Evolutionary conservation across 2,888 invertebrate species (phyloP).

Genomic region (Aproaerema taeniolella): DNA sequence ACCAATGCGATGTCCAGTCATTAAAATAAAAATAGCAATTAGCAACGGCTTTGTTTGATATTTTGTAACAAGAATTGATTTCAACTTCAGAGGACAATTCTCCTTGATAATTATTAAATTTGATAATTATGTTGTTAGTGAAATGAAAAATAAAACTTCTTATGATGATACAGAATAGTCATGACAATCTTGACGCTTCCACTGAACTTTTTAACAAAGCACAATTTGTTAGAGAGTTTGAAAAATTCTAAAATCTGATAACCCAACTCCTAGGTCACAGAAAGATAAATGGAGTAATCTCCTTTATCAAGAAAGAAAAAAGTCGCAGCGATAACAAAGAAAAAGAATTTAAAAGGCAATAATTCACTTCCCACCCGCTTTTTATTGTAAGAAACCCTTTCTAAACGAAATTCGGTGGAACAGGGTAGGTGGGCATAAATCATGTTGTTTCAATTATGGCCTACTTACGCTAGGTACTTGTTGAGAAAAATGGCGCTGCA

Average conservation of each 20-base stretch:
- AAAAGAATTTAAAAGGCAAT: slow-evolving; percentile 18
- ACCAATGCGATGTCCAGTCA: no score
- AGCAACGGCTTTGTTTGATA: no score
- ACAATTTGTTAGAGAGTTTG: slow-evolving; percentile 3
- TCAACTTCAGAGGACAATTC: no score
- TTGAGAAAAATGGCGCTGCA: slow-evolving; percentile 7
- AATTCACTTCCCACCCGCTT: slow-evolving; percentile 10
- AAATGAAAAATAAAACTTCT: no score
- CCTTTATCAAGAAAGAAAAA: slow-evolving; percentile 16
- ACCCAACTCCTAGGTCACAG: slow-evolving; percentile 9
- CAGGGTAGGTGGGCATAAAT: slow-evolving; percentile 15
- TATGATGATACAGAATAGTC: no score
- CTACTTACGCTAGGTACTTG: slow-evolving; percentile 13
- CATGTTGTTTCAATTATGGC: slow-evolving; percentile 19
- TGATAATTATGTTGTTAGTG: no score
- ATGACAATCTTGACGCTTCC: neutral
- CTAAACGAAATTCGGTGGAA: slow-evolving; percentile 15
- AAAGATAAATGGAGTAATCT: slow-evolving; percentile 18
- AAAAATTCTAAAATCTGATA: slow-evolving; percentile 7
- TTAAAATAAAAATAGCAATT: no score
- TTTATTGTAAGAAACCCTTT: slow-evolving; percentile 12
- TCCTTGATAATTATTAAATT: no score
- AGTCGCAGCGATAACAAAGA: slow-evolving; percentile 18
- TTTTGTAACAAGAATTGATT: no score
- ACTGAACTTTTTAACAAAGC: neutral